Percentiles rank a stretch among this genome's conserved stretches.
Evolutionary conservation across 2,888 invertebrate genomes (phyloP).

Genomic region (Ligdia adustata): DNA sequence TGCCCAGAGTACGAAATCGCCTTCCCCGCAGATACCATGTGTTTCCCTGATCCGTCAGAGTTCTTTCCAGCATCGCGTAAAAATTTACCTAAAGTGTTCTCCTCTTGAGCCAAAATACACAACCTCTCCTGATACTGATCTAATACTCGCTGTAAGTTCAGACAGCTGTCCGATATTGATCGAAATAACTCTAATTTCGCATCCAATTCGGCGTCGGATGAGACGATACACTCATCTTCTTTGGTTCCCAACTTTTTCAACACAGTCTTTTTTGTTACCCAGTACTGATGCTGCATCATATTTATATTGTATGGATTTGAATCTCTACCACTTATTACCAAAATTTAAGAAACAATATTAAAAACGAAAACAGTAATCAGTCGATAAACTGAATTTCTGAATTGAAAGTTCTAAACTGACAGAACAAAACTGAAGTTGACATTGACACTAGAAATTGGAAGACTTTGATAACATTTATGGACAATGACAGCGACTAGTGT

Average conservation of each 20-base stretch:
- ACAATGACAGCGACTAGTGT: too few relatives aligned
- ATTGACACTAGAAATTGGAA: not conserved
- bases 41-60: conserved; percentile 91
- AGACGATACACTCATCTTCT: conserved; percentile 98
- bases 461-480: not conserved
- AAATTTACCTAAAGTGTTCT: conserved; percentile 96
- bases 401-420: not conserved
- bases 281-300: conserved; percentile 97
- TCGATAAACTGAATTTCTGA: not conserved
- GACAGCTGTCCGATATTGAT: conserved; percentile 95
- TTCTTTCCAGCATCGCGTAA: conserved; percentile 96
- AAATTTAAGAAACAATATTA: not conserved
- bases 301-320: conserved; percentile 28
- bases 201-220: conserved; percentile 98
- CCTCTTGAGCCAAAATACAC: conserved; percentile 97
- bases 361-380: not conserved
- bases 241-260: conserved; percentile 96
- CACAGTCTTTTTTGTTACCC: conserved; percentile 98
- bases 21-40: conserved; percentile 88
- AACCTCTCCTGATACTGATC: conserved; percentile 97
- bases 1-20: conserved; percentile 95
- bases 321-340: not conserved
- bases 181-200: conserved; percentile 97
- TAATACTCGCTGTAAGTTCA: conserved; percentile 93
- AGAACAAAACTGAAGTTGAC: not conserved